Conservation (phyloP, 2,888 invertebrate genomes). For the Heliconius charithonia region DNA sequence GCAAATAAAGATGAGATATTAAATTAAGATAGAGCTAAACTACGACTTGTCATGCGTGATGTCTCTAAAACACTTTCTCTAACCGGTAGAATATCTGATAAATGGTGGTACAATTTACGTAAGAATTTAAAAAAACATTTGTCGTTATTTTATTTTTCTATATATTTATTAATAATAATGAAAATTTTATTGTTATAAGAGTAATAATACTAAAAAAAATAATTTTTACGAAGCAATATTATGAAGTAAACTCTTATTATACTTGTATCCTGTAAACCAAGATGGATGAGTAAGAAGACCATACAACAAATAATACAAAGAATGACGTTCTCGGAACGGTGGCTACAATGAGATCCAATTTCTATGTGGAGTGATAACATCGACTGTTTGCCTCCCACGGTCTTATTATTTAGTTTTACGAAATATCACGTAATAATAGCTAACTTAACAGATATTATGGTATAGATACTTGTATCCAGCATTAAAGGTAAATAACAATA, state of each 20-base stretch:
- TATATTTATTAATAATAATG: too few species aligned
- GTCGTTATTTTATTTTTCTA: constrained; percentile 1
- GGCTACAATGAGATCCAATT: constrained; percentile 35
- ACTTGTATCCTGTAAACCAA: neutral
- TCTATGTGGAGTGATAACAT: constrained; percentile 40
- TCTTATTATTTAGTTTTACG: constrained; percentile 39
- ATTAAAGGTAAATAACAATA: neutral
- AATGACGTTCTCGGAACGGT: constrained; percentile 33
- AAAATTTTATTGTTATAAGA: neutral
- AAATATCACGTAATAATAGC: constrained; percentile 36
- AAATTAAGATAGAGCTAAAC: constrained; percentile 29
- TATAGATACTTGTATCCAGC: neutral
- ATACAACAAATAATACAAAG: constrained; percentile 14
- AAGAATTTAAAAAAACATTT: constrained; percentile 11
- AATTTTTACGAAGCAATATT: neutral
- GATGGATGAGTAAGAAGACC: neutral
- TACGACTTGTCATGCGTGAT: constrained; percentile 31
- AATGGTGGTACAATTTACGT: constrained; percentile 21
- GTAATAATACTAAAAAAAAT: neutral
- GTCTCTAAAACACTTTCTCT: constrained; percentile 41
- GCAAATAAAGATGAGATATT: neutral
- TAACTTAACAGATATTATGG: constrained; percentile 17
- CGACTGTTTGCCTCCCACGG: constrained; percentile 41
- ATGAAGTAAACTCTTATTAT: neutral
- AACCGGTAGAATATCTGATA: constrained; percentile 17